Conservation (phyloP, 2,113 vertebrate genomes). For the Rhinolophus ferrumequinum region DNA sequence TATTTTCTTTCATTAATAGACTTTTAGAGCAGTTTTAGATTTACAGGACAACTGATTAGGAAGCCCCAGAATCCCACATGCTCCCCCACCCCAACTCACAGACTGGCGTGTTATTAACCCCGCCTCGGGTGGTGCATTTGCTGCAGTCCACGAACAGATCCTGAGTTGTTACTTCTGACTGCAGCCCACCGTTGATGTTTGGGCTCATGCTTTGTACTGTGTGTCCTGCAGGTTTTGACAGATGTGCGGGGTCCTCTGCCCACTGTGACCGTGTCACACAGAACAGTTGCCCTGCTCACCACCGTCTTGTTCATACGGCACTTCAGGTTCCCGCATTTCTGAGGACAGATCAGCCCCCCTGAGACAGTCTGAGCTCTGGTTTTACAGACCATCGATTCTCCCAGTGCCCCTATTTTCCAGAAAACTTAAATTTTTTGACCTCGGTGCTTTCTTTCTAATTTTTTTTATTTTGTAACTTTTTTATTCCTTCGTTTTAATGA, state of each 20-base stretch:
- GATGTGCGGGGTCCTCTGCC: too few relatives aligned
- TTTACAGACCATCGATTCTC: neutral
- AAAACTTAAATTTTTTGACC: neutral
- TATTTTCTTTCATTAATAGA: neutral
- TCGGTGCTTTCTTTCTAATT: neutral
- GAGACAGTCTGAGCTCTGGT: neutral
- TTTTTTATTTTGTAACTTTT: neutral
- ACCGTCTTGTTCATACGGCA: fast-evolving
- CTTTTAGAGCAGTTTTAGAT: neutral
- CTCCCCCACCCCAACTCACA: too few relatives aligned
- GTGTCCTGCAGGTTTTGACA: too few relatives aligned
- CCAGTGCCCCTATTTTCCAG: neutral
- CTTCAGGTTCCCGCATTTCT: neutral
- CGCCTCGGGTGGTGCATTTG: neutral
- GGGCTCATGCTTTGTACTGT: too few relatives aligned
- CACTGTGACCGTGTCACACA: fast-evolving
- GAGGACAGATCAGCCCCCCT: neutral
- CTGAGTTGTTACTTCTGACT: too few relatives aligned
- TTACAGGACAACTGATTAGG: neutral
- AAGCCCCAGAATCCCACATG: too few relatives aligned
- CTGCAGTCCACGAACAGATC: fast-evolving
- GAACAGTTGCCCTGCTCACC: fast-evolving
- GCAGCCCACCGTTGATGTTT: neutral
- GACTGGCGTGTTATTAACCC: too few relatives aligned
- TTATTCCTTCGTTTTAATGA: neutral